phyloP scores from a whole-genome alignment of 2,888 invertebrate species.

The Petrolisthes cinctipes region DNA sequence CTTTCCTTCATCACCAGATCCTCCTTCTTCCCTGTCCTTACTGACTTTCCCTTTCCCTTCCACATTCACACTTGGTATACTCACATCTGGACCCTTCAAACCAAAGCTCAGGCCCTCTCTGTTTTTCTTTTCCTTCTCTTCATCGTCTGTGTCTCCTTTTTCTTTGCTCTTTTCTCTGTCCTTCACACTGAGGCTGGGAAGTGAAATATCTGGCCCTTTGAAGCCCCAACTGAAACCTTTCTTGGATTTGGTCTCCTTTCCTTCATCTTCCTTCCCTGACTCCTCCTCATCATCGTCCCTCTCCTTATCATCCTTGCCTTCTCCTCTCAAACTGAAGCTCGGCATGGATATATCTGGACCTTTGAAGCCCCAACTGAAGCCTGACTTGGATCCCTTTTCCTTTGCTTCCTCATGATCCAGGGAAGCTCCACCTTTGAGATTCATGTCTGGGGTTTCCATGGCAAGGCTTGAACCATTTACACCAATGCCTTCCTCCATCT shows the following conservation, averaged over 20 bases:
- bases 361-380: slow-evolving; percentile 29
- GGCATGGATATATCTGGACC: slow-evolving; percentile 40
- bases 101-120: slow-evolving; percentile 28
- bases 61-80: slow-evolving; percentile 30
- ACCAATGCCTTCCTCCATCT: background rate
- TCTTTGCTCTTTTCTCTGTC: slow-evolving; percentile 14
- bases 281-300: background rate
- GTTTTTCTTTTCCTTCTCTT: slow-evolving; percentile 8
- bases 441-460: slow-evolving; percentile 9
- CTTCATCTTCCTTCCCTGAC: slow-evolving; percentile 18
- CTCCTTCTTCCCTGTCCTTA: slow-evolving; percentile 16
- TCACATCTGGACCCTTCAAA: slow-evolving; percentile 24
- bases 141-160: slow-evolving; percentile 1
- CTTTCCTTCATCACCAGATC: background rate
- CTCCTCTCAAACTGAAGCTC: slow-evolving; percentile 29
- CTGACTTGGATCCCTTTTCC: background rate
- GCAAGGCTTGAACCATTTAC: background rate
- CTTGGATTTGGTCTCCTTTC: slow-evolving; percentile 13
- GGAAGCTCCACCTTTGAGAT: background rate
- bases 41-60: slow-evolving; percentile 22
- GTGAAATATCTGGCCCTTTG: slow-evolving; percentile 27
- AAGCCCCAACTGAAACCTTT: slow-evolving; percentile 29
- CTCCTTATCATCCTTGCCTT: slow-evolving; percentile 4
- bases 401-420: background rate
- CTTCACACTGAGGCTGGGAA: slow-evolving; percentile 37